A percentile compares a stretch with the other conserved stretches of the same genome.
These are phyloP conservation scores for Drosophila paranaensis DNA, from an alignment of 2,888 invertebrate species.

Conservation along the genomic window DNA sequence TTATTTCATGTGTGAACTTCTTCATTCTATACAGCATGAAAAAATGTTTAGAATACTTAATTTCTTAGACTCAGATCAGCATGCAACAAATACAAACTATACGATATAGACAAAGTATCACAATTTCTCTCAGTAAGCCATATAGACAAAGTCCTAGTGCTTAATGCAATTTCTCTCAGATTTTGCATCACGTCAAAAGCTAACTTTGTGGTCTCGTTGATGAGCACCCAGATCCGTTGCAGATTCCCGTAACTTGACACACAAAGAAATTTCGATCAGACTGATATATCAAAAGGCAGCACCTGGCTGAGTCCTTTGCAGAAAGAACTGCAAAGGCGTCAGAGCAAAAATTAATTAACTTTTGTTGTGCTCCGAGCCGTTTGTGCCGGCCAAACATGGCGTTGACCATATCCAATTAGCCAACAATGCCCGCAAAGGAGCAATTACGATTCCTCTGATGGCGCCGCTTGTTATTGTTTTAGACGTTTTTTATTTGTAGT, in stretches of 20 bases:
- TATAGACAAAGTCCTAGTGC: background rate
- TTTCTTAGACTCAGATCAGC: too few relatives aligned
- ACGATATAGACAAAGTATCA: too few relatives aligned
- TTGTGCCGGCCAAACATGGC: slow-evolving; percentile 23
- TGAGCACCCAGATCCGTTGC: background rate
- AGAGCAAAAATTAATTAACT: slow-evolving; percentile 67
- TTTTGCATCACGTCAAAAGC: background rate
- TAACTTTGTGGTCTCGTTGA: background rate
- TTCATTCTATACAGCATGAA: too few relatives aligned
- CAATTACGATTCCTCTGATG: slow-evolving; percentile 41
- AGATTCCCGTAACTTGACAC: background rate
- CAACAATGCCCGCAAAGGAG: slow-evolving; percentile 26
- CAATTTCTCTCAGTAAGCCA: too few relatives aligned
- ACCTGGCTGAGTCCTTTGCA: slow-evolving; percentile 8
- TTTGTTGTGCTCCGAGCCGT: slow-evolving; percentile 19
- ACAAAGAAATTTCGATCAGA: slow-evolving; percentile 14
- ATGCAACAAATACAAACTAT: too few relatives aligned
- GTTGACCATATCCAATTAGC: slow-evolving; percentile 21
- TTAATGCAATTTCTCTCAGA: background rate
- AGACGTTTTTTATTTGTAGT: slow-evolving; percentile 38
- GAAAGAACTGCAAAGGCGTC: slow-evolving; percentile 24
- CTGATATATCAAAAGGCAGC: slow-evolving; percentile 16
- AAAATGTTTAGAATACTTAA: too few relatives aligned
- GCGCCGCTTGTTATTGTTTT: slow-evolving; percentile 1
- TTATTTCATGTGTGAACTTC: too few relatives aligned